These are phyloP conservation scores for Oceanites oceanicus DNA, from an alignment of 2,113 vertebrate genomes.

Conservation along the genomic window DNA sequence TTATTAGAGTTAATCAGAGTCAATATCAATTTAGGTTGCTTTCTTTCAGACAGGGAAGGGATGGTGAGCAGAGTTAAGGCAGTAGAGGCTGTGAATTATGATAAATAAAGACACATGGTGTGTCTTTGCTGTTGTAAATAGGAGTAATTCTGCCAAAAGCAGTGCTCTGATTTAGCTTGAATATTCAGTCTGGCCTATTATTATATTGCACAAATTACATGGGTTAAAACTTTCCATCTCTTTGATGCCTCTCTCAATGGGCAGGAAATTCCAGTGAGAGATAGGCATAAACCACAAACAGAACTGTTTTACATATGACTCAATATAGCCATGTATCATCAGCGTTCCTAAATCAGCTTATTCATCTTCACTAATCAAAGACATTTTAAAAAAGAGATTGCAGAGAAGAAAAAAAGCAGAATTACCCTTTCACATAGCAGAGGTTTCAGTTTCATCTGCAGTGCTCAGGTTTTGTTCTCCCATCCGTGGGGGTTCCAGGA, in stretches of 20 bases:
- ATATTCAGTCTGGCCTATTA: not conserved
- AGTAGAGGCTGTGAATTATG: not conserved
- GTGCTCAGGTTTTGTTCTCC: not conserved
- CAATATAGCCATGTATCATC: not conserved
- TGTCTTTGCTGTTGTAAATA: not conserved
- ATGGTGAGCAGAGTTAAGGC: not conserved
- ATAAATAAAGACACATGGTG: not conserved
- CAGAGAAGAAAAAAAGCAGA: not conserved
- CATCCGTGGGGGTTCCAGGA: accelerated
- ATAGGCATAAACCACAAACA: not conserved
- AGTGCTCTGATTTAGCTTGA: not conserved
- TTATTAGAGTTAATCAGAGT: not conserved
- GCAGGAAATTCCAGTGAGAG: not conserved
- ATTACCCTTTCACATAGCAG: accelerated
- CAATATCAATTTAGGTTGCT: not conserved
- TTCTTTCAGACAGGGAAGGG: not conserved
- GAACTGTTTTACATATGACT: not conserved
- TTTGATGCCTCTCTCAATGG: not conserved
- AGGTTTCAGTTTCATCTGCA: not conserved
- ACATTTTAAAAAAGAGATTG: not conserved
- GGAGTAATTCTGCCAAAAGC: not conserved
- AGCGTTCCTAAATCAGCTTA: not conserved
- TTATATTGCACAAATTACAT: not conserved
- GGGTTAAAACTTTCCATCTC: not conserved
- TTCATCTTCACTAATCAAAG: not conserved